phyloP scores from a whole-genome alignment of 2,888 invertebrate species.

The Leptopilina syphax region DNA sequence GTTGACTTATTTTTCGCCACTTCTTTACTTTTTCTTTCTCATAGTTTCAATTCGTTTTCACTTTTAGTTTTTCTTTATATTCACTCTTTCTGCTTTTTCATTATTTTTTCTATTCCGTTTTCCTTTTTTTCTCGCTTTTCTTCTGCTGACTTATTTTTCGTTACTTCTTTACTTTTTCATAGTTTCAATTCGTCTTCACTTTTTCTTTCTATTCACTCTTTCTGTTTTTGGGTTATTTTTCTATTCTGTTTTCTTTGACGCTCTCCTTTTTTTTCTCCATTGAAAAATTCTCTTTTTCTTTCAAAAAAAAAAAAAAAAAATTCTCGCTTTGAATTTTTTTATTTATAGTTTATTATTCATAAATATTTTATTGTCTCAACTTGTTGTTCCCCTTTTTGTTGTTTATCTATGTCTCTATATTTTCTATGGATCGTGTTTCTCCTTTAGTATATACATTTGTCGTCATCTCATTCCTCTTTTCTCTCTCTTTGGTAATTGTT shows the following conservation, averaged over 20 bases:
- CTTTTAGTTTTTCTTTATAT: not conserved
- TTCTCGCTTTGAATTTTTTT: conserved; percentile 17
- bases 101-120: no score
- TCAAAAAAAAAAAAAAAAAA: no score
- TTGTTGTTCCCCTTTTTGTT: conserved; percentile 46
- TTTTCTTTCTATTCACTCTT: conserved; percentile 43
- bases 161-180: not conserved
- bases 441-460: no score
- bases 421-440: conserved; percentile 1
- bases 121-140: conserved; percentile 16
- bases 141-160: not conserved
- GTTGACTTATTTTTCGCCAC: no score
- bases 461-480: no score
- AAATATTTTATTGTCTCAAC: not conserved
- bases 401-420: conserved; percentile 39
- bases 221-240: conserved; percentile 8
- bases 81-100: not conserved
- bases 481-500: conserved; percentile 5
- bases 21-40: no score
- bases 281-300: not conserved
- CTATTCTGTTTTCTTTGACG: conserved; percentile 40
- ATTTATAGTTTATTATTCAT: conserved; percentile 40
- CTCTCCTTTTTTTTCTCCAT: conserved; percentile 34
- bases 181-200: not conserved
- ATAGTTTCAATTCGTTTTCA: no score